A percentile compares a stretch with the other conserved stretches of the same genome.
Conservation (phyloP, 2,888 invertebrate species). For the Acanthosepion pharaonis region DNA sequence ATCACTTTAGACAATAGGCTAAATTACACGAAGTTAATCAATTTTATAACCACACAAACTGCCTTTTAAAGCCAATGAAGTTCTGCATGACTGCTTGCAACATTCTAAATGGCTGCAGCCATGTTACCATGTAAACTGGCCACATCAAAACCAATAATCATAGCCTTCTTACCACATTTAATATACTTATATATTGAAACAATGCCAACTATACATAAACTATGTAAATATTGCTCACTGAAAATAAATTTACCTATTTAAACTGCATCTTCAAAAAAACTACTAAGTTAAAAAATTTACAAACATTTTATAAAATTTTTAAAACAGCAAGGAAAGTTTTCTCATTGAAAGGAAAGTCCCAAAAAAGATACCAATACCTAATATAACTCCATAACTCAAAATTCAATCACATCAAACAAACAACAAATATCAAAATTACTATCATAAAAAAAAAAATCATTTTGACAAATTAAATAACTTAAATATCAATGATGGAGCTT, state of each 20-base stretch:
- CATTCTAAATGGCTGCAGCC: neutral
- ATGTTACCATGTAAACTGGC: neutral
- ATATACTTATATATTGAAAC: conserved; percentile 2
- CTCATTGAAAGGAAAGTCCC: too few relatives aligned
- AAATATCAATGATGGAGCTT: too few relatives aligned
- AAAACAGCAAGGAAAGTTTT: too few relatives aligned
- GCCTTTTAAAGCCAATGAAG: too few relatives aligned
- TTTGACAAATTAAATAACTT: too few relatives aligned
- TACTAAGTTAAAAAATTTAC: neutral
- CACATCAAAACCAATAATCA: neutral
- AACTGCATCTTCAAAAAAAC: neutral
- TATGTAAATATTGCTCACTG: neutral
- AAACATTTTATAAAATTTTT: too few relatives aligned
- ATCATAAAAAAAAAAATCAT: too few relatives aligned
- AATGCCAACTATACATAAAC: neutral
- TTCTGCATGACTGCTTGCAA: neutral
- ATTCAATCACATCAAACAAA: too few relatives aligned
- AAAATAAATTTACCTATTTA: neutral
- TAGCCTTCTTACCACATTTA: neutral
- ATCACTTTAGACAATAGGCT: neutral
- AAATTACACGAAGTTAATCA: neutral
- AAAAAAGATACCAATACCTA: too few relatives aligned
- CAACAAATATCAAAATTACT: too few relatives aligned
- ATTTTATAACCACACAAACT: neutral
- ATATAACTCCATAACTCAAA: too few relatives aligned